Percentiles rank a stretch among this genome's conserved stretches.
Evolutionary conservation across 2,113 vertebrate genomes (phyloP).

Genomic region (Grantiella picta): DNA sequence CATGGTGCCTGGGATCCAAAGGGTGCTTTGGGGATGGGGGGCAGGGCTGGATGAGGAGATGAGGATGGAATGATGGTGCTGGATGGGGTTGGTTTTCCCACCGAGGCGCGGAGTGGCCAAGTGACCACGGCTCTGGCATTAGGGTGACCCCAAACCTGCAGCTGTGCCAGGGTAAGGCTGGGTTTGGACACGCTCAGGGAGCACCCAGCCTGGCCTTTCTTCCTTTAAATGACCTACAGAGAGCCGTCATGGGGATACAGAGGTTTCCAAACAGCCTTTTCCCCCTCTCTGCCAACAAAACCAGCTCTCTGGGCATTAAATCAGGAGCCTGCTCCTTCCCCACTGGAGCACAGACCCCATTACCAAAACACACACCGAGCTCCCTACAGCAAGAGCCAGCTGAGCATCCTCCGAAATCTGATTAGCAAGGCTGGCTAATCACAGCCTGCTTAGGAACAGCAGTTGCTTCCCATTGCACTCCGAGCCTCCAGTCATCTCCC

Average conservation of each 20-base stretch:
- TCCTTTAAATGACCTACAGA: background rate
- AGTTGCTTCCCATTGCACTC: background rate
- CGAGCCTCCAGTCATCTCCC: background rate
- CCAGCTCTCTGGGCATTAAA: background rate
- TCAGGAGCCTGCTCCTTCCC: background rate
- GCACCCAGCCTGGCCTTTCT: background rate
- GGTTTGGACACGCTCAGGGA: background rate
- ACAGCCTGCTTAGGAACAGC: background rate
- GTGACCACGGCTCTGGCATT: rapidly evolving
- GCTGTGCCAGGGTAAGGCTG: background rate
- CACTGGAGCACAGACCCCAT: background rate
- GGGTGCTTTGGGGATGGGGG: rapidly evolving
- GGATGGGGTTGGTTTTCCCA: background rate
- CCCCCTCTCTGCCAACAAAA: background rate
- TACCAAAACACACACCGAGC: background rate
- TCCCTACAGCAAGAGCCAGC: background rate
- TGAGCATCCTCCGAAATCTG: background rate
- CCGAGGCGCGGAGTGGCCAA: rapidly evolving
- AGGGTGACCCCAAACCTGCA: background rate
- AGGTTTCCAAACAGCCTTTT: background rate
- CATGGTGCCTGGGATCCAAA: rapidly evolving
- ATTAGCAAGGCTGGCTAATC: background rate
- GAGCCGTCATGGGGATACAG: rapidly evolving
- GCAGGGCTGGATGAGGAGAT: background rate
- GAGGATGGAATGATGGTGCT: background rate